Conservation (phyloP, 2,888 invertebrate genomes). For the Callosobruchus maculatus region DNA sequence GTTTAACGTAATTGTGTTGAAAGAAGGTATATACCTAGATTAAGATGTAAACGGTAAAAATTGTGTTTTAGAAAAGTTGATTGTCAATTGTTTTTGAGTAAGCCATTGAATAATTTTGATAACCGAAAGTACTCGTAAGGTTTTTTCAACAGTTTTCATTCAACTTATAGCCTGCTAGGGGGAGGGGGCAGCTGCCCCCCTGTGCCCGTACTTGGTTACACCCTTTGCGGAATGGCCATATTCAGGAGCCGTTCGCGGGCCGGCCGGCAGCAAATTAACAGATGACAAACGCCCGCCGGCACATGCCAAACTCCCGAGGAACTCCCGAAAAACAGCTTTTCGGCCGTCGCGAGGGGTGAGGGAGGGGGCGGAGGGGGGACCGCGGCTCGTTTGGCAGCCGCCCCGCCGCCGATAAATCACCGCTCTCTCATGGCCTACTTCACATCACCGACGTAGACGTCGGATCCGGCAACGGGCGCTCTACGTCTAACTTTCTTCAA, state of each 20-base stretch:
- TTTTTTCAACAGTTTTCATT: too few species aligned
- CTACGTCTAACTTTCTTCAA: neutral
- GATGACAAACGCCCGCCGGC: neutral
- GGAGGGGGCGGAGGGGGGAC: neutral
- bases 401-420: neutral
- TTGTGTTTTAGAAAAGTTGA: too few species aligned
- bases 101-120: too few species aligned
- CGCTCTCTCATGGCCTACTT: neutral
- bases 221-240: neutral
- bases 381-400: neutral
- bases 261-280: neutral
- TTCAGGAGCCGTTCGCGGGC: neutral
- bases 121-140: too few species aligned
- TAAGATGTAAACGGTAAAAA: too few species aligned
- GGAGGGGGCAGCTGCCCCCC: too few species aligned
- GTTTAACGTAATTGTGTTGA: too few species aligned
- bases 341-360: neutral
- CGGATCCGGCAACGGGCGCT: neutral
- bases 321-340: neutral
- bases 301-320: neutral
- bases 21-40: too few species aligned
- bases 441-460: neutral
- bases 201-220: too few species aligned
- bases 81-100: too few species aligned
- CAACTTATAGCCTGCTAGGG: too few species aligned